phyloP scores from a whole-genome alignment of 2,888 invertebrate species.

The Macaria notata region DNA sequence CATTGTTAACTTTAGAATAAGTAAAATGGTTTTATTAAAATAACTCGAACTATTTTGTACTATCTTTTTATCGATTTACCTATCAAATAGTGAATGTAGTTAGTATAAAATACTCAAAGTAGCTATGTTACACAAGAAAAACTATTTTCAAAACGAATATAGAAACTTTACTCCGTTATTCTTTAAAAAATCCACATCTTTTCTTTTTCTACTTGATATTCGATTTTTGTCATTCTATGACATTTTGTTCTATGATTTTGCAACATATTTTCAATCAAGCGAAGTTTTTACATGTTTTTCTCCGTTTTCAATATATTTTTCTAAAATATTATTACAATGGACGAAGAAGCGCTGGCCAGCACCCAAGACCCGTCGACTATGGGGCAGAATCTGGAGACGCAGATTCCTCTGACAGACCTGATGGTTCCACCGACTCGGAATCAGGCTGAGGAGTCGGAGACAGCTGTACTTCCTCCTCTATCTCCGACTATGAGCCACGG shows the following conservation, averaged over 20 bases:
- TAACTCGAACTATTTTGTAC: slow-evolving; percentile 7
- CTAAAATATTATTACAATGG: slow-evolving; percentile 14
- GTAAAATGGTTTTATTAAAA: slow-evolving; percentile 13
- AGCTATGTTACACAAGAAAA: too few relatives aligned
- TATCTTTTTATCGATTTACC: too few relatives aligned
- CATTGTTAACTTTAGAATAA: neutral
- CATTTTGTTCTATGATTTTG: slow-evolving; percentile 12
- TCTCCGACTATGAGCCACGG: too few relatives aligned
- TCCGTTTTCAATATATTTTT: slow-evolving; percentile 11
- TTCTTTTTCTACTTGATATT: neutral
- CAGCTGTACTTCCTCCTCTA: too few relatives aligned
- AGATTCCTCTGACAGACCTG: too few relatives aligned
- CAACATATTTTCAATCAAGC: slow-evolving; percentile 6
- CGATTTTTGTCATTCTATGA: neutral
- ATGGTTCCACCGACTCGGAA: neutral
- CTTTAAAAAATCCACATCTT: neutral
- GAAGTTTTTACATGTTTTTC: slow-evolving; percentile 7
- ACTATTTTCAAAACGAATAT: too few relatives aligned
- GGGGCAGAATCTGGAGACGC: too few relatives aligned
- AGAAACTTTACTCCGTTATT: too few relatives aligned
- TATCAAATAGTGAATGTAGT: too few relatives aligned
- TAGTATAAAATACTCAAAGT: too few relatives aligned
- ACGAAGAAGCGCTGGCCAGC: slow-evolving; percentile 4
- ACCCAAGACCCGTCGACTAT: neutral
- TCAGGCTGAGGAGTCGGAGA: neutral